These are phyloP conservation scores for Oppia nitens DNA, from an alignment of 1,140 invertebrate genomes.

Conservation along the genomic window DNA sequence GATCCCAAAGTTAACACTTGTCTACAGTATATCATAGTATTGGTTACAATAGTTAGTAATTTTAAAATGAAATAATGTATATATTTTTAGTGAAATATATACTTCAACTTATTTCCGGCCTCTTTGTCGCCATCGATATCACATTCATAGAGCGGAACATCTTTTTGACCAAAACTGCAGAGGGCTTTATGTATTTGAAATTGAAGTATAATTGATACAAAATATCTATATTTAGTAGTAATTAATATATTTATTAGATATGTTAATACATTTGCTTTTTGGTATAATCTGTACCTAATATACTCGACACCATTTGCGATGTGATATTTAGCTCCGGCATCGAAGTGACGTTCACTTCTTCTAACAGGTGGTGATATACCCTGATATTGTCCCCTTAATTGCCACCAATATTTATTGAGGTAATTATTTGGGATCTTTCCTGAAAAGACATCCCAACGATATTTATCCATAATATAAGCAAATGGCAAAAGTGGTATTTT, in stretches of 20 bases:
- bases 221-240: slow-evolving; percentile 40
- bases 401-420: slow-evolving; percentile 66
- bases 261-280: background rate
- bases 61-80: no score
- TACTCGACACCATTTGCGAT: slow-evolving; percentile 62
- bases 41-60: no score
- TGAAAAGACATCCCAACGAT: slow-evolving; percentile 68
- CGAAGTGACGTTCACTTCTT: slow-evolving; percentile 59
- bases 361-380: slow-evolving; percentile 57
- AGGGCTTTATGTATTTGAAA: slow-evolving; percentile 46
- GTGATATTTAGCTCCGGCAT: slow-evolving; percentile 67
- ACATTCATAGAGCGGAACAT: slow-evolving; percentile 62
- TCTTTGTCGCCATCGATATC: slow-evolving; percentile 43
- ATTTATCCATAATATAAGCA: slow-evolving; percentile 65
- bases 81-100: no score
- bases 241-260: background rate
- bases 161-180: slow-evolving; percentile 55
- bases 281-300: slow-evolving; percentile 46
- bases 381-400: slow-evolving; percentile 50
- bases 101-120: slow-evolving; percentile 25
- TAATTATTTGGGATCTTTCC: slow-evolving; percentile 46
- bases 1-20: slow-evolving; percentile 54
- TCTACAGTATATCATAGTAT: no score
- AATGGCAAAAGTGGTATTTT: slow-evolving; percentile 77
- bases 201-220: slow-evolving; percentile 72